Base-by-base conservation (phyloP, 2,888 invertebrate species). In the Cephus pygmeus region DNA sequence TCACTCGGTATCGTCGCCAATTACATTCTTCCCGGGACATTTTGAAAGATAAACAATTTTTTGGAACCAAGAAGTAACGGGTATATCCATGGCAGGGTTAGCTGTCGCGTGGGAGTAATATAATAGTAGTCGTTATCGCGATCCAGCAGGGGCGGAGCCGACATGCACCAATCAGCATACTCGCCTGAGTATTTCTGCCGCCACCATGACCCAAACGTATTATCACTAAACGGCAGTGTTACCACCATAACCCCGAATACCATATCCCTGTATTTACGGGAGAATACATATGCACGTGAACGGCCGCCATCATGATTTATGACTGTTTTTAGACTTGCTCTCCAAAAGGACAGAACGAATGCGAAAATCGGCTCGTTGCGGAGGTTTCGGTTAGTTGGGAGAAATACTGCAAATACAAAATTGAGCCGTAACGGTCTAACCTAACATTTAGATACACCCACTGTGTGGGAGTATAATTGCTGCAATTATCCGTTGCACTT, bases 111-210 rank as follows among this genome's bases (percentile, higher is more conserved):
- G 87, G 88, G 88, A 87, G 88, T 86, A 87, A 88, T 86, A 87
- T 88, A 88, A 88, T 88, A 88, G 87, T 81, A 82, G 86, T 86
- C 83, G 86, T 88, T 87, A 88, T 88, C 87, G 86, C 83, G 86
- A 87, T 87, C 83, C 85, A 81, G 81, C 76, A 81, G 85, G 88
- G 89, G 89, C 89, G 89, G 89, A 87, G 88, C 84, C 86, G 86
- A 83, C 84, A 84, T 85, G 85, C 87, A 86, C 89, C 88, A 89
- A 88, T 88, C 88, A 87, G 88, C 85, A 86, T 83, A 87, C 84
- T 83, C 86, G 85, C 79, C 79, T 78, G 83, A 84, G 83, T 86
- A 84, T 85, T 86, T 86, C 86, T 85, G 85, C 88, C 88, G 86
- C 87, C 85, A 85, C 87, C 87, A 85, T 81, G 80, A 78, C 75